Evolutionary conservation across 2,113 vertebrate species (phyloP), one percentile per base, ranked within the genome.

Genomic region (Poeciliopsis prolifica): DNA sequence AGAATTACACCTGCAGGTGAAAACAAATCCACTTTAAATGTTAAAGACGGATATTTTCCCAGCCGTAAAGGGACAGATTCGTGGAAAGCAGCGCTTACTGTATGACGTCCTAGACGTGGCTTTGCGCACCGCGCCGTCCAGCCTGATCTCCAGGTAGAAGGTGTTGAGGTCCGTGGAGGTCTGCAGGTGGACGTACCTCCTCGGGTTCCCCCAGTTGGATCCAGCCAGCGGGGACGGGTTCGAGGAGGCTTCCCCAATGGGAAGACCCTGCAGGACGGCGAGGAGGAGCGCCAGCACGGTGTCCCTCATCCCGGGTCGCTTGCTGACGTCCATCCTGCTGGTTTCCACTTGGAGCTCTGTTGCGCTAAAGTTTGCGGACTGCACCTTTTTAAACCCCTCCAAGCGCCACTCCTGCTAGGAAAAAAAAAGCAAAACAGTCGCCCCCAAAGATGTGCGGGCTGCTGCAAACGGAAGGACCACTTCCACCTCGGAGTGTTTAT

Each of bases 131-230:
- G 91, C 93, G 65, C 98, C 97, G 0, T 96, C 95, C 0, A 92
- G 72, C 0, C 92, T 94, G 91, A 99, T 97, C 82, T 97, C 97
- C 81, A 99, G 92, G 88, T 98, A 97, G 92, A 95, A 96, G 92
- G 95, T 97, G 92, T 90, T 95, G 31, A 94, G 74, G 1, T 95
- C 94, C 24, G 94, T 93, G 70, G 92, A 93, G 1, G 94, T 94
- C 87, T 94, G 93, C 86, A 95, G 92, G 87, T 99, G 97, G 24
- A 93, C 81, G 81, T 96, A 95, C 82, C 44, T 91, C 65, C 95
- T 93, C 58, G 93, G 93, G 86, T 92, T 94, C 11, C 95, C 95
- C 97, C 96, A 98, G 91, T 87, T 95, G 86, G 95, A 94, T 69
- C 91, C 89, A 6, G 96, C 93, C 79, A 98, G 90, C 0, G 97